A percentile compares a stretch with the other conserved stretches of the same genome.
Evolutionary conservation across 2,888 invertebrate species (phyloP).

Genomic region (Pristionchus maxplancki): DNA sequence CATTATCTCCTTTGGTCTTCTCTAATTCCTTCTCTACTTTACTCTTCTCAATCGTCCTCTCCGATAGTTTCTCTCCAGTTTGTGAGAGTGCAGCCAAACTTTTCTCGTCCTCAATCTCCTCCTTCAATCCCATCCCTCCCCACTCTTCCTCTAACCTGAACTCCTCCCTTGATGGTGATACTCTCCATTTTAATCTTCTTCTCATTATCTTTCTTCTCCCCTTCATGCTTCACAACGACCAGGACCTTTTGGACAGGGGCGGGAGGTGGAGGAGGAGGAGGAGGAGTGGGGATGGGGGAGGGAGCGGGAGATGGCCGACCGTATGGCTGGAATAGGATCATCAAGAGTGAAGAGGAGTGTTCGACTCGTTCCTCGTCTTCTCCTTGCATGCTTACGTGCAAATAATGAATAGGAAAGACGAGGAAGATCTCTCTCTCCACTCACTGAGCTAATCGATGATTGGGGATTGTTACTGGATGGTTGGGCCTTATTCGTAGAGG

Average conservation of each 20-base stretch:
- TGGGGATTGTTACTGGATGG: background rate
- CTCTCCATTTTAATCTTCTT: background rate
- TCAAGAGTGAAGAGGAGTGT: background rate
- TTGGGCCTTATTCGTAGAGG: background rate
- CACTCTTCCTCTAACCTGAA: background rate
- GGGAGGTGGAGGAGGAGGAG: background rate
- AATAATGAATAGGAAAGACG: background rate
- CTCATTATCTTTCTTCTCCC: background rate
- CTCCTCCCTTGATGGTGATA: background rate
- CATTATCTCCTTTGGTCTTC: background rate
- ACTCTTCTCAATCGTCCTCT: background rate
- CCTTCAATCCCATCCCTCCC: background rate
- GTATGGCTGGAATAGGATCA: background rate
- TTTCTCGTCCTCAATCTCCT: background rate
- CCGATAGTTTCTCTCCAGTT: background rate
- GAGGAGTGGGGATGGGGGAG: background rate
- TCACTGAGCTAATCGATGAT: background rate
- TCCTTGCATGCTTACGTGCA: background rate
- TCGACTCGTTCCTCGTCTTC: background rate
- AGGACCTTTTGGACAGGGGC: background rate
- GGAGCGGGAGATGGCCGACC: background rate
- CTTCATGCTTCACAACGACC: constrained; percentile 15
- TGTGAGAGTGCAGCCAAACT: background rate
- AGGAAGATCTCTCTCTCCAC: background rate
- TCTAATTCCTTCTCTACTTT: background rate